Conservation (phyloP, 2,797 vertebrate genomes). For the Lepilemur ruficaudatus region DNA sequence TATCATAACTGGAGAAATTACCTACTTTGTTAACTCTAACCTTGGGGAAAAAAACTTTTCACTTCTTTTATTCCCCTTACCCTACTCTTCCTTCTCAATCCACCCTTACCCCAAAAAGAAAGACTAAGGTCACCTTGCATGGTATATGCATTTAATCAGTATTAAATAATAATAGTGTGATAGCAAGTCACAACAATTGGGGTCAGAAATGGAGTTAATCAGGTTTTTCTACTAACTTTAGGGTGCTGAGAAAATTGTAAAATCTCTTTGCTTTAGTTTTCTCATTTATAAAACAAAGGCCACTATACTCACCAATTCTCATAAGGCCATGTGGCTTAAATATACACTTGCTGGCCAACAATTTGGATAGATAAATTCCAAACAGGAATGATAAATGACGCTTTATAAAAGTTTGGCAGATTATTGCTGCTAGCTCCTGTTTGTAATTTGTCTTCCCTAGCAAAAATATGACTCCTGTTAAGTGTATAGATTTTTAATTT, state of each 20-base stretch:
- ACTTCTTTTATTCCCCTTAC: not conserved
- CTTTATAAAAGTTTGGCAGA: conserved; percentile 57
- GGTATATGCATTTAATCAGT: not conserved
- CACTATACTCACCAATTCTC: not conserved
- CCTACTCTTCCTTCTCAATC: not conserved
- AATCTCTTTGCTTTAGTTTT: conserved; percentile 41
- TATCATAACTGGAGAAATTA: conserved; percentile 10
- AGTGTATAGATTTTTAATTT: conserved; percentile 65
- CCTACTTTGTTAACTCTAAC: not conserved
- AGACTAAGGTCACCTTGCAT: not conserved
- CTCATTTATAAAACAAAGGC: conserved; percentile 43
- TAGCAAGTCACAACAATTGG: conserved; percentile 16
- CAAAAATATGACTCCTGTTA: conserved; percentile 55
- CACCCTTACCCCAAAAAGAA: not conserved
- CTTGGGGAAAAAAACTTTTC: not conserved
- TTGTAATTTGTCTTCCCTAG: conserved; percentile 61
- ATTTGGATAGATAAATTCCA: conserved; percentile 55
- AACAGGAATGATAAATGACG: conserved; percentile 48
- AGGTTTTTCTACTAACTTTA: not conserved
- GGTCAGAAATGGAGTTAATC: conserved; percentile 35
- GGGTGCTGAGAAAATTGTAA: conserved; percentile 13
- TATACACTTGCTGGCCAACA: not conserved
- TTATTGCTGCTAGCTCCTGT: conserved; percentile 45
- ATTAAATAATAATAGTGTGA: conserved; percentile 2
- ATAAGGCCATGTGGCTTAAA: conserved; percentile 24